Evolutionary conservation across 2,113 vertebrate species (phyloP).

Genomic region (Sander vitreus): DNA sequence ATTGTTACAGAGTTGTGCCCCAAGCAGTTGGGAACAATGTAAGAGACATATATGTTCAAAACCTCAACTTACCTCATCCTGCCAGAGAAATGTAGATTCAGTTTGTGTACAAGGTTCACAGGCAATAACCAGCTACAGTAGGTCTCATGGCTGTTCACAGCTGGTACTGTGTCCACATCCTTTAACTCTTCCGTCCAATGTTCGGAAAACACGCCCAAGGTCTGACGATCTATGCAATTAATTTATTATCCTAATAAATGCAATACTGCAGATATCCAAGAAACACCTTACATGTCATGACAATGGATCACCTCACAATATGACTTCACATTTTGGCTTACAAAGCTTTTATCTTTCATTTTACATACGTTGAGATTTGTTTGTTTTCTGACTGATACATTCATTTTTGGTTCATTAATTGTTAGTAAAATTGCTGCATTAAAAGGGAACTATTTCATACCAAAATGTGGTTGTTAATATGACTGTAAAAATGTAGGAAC

Average conservation of each 20-base stretch:
- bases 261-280: constrained; percentile 66
- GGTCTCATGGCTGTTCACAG: constrained; percentile 73
- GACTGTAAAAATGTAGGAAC: constrained; percentile 34
- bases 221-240: constrained; percentile 80
- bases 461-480: constrained; percentile 44
- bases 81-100: constrained; percentile 64
- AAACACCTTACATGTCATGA: constrained; percentile 30
- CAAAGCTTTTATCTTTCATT: constrained; percentile 28
- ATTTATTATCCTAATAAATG: constrained; percentile 74
- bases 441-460: constrained; percentile 69
- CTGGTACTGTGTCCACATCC: constrained; percentile 79
- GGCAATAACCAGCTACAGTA: constrained; percentile 56
- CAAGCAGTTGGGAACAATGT: constrained; percentile 45
- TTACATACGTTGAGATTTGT: neutral
- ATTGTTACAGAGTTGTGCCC: constrained; percentile 62
- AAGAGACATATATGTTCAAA: constrained; percentile 59
- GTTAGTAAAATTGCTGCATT: constrained; percentile 37
- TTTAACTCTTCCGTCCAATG: constrained; percentile 69
- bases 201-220: constrained; percentile 66
- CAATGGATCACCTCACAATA: constrained; percentile 48
- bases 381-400: constrained; percentile 29
- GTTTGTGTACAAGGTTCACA: constrained; percentile 58
- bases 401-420: constrained; percentile 22
- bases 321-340: constrained; percentile 38
- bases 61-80: constrained; percentile 76